A percentile compares a stretch with the other conserved stretches of the same genome.
These are phyloP conservation scores for Pterostichus niger DNA, from an alignment of 2,888 invertebrate species.

Conservation along the genomic window DNA sequence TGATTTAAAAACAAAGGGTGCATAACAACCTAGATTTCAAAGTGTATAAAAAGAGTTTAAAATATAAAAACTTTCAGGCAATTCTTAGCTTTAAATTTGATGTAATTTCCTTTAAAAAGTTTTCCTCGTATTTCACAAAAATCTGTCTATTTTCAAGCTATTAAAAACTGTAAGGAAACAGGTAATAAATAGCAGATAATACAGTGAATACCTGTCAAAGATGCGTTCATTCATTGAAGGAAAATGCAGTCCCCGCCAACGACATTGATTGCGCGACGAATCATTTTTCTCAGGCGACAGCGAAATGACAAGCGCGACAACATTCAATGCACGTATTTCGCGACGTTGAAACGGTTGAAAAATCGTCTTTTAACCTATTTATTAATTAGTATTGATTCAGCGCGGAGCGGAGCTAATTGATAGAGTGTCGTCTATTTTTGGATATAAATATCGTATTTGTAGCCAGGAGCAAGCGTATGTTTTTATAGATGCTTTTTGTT, in stretches of 20 bases:
- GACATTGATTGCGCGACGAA: constrained; percentile 31
- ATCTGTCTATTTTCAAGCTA: not conserved
- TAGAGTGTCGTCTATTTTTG: constrained; percentile 23
- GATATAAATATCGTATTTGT: constrained; percentile 33
- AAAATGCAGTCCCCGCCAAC: constrained; percentile 1
- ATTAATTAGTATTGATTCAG: constrained; percentile 42
- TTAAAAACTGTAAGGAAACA: constrained; percentile 6
- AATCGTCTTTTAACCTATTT: constrained; percentile 53
- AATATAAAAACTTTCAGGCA: too few relatives aligned
- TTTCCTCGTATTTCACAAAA: not conserved
- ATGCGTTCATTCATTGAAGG: constrained; percentile 4
- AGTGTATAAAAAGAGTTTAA: too few relatives aligned
- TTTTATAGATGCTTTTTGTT: constrained; percentile 17
- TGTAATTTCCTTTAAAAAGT: constrained; percentile 6
- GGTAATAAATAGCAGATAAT: constrained; percentile 23
- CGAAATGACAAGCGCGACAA: constrained; percentile 32
- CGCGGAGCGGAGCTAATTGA: not conserved
- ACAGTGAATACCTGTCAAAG: constrained; percentile 49
- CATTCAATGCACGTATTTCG: constrained; percentile 25
- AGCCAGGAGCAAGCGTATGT: not conserved
- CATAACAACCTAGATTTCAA: too few relatives aligned
- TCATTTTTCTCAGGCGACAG: constrained; percentile 37
- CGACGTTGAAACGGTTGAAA: constrained; percentile 24
- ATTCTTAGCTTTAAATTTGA: too few relatives aligned
- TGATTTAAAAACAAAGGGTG: too few relatives aligned